Conservation (phyloP, 2,113 vertebrate species). For the Paratilapia polleni region DNA sequence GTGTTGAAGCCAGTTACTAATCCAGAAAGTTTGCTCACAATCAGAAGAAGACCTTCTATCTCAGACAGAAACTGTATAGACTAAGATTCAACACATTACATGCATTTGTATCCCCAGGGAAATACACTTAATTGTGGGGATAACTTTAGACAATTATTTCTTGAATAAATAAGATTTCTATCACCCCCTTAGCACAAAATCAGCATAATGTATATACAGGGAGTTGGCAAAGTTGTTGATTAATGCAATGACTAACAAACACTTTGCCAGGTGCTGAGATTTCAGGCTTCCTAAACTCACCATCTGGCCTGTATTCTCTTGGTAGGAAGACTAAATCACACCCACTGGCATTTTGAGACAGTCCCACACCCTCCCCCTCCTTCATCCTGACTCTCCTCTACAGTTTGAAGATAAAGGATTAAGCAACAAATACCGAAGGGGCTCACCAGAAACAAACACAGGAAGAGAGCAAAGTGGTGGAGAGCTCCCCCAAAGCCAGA, state of each 20-base stretch:
- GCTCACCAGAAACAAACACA: neutral
- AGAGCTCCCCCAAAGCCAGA: neutral
- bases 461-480: neutral
- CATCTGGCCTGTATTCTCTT: conserved; percentile 66
- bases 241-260: conserved; percentile 67
- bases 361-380: neutral
- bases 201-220: conserved; percentile 51
- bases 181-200: neutral
- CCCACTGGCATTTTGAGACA: conserved; percentile 44
- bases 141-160: conserved; percentile 47
- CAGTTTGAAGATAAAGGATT: conserved; percentile 42
- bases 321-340: conserved; percentile 56
- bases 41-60: neutral
- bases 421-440: conserved; percentile 7
- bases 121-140: neutral
- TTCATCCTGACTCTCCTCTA: conserved; percentile 6
- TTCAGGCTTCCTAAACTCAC: conserved; percentile 66
- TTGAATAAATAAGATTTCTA: conserved; percentile 45
- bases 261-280: conserved; percentile 68
- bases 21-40: conserved; percentile 1
- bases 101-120: conserved; percentile 18
- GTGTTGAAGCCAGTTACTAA: neutral
- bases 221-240: conserved; percentile 63
- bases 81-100: conserved; percentile 10
- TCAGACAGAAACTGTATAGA: neutral